These are phyloP conservation scores for Cheiracanthium punctorium DNA, from an alignment of 2,888 invertebrate species.

Conservation along the genomic window DNA sequence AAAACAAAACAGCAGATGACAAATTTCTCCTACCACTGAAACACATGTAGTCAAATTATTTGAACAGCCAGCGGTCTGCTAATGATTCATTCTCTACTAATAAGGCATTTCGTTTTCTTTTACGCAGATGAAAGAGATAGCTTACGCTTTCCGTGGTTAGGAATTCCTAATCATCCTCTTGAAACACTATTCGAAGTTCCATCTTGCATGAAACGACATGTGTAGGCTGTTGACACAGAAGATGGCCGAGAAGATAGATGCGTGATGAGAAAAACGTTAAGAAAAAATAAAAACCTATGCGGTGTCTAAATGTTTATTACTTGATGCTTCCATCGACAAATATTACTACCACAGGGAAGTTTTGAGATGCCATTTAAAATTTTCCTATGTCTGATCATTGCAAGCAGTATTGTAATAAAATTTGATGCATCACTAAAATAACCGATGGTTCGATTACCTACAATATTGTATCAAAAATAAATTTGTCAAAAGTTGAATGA, in stretches of 20 bases:
- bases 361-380: too few relatives aligned
- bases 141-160: background rate
- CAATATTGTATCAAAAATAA: too few relatives aligned
- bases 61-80: background rate
- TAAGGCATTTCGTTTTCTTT: background rate
- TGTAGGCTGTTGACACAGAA: background rate
- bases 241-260: background rate
- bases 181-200: background rate
- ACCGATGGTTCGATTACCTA: too few relatives aligned
- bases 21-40: background rate
- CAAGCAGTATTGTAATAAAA: too few relatives aligned
- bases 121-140: background rate
- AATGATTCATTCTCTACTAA: background rate
- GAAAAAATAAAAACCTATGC: too few relatives aligned
- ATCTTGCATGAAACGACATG: background rate
- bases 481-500: too few relatives aligned
- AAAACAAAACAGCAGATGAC: too few relatives aligned
- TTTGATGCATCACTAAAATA: too few relatives aligned
- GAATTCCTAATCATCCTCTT: background rate
- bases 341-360: too few relatives aligned
- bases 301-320: too few relatives aligned
- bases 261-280: background rate
- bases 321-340: too few relatives aligned
- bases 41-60: background rate
- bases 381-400: too few relatives aligned